Base-by-base conservation (phyloP, 2,888 invertebrate genomes). In the Conomelus anceps region DNA sequence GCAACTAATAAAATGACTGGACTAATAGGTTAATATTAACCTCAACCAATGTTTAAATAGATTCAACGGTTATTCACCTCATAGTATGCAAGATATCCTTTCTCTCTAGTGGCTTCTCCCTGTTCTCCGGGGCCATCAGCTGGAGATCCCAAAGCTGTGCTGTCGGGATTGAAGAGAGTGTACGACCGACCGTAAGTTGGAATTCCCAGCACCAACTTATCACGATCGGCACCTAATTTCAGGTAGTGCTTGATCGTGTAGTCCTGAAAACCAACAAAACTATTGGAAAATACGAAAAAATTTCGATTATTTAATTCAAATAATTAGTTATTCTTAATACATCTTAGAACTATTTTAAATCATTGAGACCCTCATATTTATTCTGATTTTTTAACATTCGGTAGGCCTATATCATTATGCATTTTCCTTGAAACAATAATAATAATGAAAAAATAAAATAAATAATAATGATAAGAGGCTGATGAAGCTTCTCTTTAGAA, bases 171-270 rank as follows among this genome's bases (percentile, higher is more conserved):
- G 92, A 97, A 96, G 89, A 98, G 94, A 0, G 98, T 98, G 93
- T 97, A 98, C 0, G 98, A 97, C 86, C 98, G 95, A 0, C 98
- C 98, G 92, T 98, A 98, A 0, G 98, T 97, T 0, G 98, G 98
- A 89, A 98, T 97, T 24, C 98, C 98, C 3, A 98, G 93, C 0
- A 98, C 96, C 17, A 98, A 93, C 94, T 98, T 98, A 91, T 96
- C 95, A 0, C 95, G 94, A 90, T 97, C 96, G 0, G 97, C 97
- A 1, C 98, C 98, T 91, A 95, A 95, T 92, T 96, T 95, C 63
- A 97, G 92, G 93, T 98, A 97, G 93, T 96, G 96, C 92, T 96
- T 96, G 87, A 98, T 96, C 0, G 98, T 97, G 93, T 96, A 96
- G 93, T 98, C 98, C 96, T 98, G 93, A 1, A 20, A 85, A n/a